Conservation (phyloP, 2,888 invertebrate species). For the Perizoma flavofasciatum region DNA sequence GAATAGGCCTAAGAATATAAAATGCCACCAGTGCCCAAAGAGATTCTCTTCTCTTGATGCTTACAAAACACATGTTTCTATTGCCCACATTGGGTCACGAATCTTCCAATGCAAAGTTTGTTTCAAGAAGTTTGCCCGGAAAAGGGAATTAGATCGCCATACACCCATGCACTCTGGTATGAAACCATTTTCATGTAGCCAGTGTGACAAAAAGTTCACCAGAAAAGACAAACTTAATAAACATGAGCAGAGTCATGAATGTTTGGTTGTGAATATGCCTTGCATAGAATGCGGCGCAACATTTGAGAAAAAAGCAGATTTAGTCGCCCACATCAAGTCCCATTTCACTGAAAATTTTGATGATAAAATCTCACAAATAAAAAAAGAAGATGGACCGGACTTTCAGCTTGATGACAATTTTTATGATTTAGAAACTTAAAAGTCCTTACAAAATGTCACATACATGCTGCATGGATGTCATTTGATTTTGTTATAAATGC, state of each 20-base stretch:
- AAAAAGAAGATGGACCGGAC: slow-evolving; percentile 69
- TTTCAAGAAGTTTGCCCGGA: slow-evolving; percentile 86
- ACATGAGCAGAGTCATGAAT: slow-evolving; percentile 87
- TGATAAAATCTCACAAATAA: slow-evolving; percentile 68
- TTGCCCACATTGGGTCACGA: slow-evolving; percentile 80
- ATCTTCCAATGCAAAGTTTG: slow-evolving; percentile 87
- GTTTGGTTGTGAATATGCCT: slow-evolving; percentile 83
- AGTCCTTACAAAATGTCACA: slow-evolving; percentile 31
- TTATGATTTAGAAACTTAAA: slow-evolving; percentile 74
- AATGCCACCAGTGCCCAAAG: slow-evolving; percentile 80
- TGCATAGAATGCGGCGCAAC: slow-evolving; percentile 86
- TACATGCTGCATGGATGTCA: slow-evolving; percentile 27
- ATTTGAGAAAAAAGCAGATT: slow-evolving; percentile 83
- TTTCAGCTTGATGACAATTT: slow-evolving; percentile 69
- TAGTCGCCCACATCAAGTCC: slow-evolving; percentile 84
- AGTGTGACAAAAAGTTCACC: slow-evolving; percentile 87
- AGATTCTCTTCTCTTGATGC: slow-evolving; percentile 78
- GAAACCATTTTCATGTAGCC: slow-evolving; percentile 87
- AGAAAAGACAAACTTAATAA: slow-evolving; percentile 87
- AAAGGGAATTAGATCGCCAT: slow-evolving; percentile 88
- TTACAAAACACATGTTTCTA: slow-evolving; percentile 79
- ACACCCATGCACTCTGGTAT: slow-evolving; percentile 86
- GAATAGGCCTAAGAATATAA: slow-evolving; percentile 78
- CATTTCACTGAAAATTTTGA: slow-evolving; percentile 81
- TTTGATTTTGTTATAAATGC: slow-evolving; percentile 21